Conservation (phyloP, 37 sponge, comb jelly and placozoan genomes). For the Cliona cf. orientalis region DNA sequence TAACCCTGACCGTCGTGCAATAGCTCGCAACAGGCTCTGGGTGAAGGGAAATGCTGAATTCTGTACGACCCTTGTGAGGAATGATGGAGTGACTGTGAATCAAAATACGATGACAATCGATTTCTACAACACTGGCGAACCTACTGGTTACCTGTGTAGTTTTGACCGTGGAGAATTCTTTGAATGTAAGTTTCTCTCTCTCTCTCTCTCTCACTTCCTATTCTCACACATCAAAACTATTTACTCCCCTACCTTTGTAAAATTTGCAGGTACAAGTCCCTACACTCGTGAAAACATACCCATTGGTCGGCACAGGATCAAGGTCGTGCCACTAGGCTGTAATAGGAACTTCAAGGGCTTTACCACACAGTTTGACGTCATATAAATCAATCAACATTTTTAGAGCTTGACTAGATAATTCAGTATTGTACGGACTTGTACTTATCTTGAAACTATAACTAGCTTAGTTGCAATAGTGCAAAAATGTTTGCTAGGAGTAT, state of each 20-base stretch:
- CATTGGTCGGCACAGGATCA: neutral
- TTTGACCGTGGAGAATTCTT: neutral
- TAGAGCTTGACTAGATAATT: too few species aligned
- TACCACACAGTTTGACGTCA: neutral
- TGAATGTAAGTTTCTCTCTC: constrained; percentile 24
- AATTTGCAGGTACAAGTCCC: constrained; percentile 1
- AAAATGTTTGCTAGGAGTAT: too few species aligned
- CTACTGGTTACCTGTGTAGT: neutral
- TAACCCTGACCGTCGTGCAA: neutral
- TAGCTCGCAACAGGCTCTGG: constrained; percentile 19
- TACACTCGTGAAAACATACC: neutral
- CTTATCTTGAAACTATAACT: too few species aligned
- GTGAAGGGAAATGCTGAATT: constrained; percentile 13
- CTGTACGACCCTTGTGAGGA: neutral
- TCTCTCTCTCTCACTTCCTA: too few species aligned
- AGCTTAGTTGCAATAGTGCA: too few species aligned
- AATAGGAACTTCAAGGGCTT: neutral
- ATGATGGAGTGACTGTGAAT: neutral
- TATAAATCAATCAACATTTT: too few species aligned
- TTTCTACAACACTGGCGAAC: neutral
- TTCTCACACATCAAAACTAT: too few species aligned
- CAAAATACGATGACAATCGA: constrained; percentile 8
- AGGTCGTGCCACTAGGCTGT: constrained; percentile 5
- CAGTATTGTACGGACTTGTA: too few species aligned
- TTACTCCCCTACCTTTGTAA: neutral